Percentiles rank a stretch among this genome's conserved stretches.
Conservation (phyloP, 2,113 vertebrate genomes). For the Coreoperca whiteheadi region DNA sequence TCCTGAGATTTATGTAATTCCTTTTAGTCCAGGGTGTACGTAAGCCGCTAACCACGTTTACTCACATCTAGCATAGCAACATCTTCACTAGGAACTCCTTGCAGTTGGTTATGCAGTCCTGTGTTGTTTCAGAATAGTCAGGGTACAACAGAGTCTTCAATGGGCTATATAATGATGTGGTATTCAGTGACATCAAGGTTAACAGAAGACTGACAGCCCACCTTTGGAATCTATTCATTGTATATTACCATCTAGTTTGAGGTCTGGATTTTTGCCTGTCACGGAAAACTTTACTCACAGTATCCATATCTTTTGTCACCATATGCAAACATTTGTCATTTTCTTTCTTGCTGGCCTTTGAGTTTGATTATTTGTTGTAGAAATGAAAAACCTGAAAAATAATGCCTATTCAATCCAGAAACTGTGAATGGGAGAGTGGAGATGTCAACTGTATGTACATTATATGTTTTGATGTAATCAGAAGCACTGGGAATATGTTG, state of each 20-base stretch:
- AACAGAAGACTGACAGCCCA: slow-evolving; percentile 63
- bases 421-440: slow-evolving; percentile 84
- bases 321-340: slow-evolving; percentile 76
- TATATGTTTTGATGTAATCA: slow-evolving; percentile 85
- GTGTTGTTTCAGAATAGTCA: slow-evolving; percentile 64
- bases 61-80: slow-evolving; percentile 54
- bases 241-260: slow-evolving; percentile 77
- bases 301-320: slow-evolving; percentile 67
- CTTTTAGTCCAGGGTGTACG: slow-evolving; percentile 39
- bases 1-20: slow-evolving; percentile 45
- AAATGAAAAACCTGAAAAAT: slow-evolving; percentile 78
- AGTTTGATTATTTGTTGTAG: slow-evolving; percentile 81
- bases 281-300: slow-evolving; percentile 49
- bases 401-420: slow-evolving; percentile 84
- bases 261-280: slow-evolving; percentile 61
- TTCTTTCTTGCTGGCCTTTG: slow-evolving; percentile 76
- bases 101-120: slow-evolving; percentile 45
- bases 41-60: slow-evolving; percentile 29
- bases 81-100: slow-evolving; percentile 52
- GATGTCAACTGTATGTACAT: slow-evolving; percentile 82
- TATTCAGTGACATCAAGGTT: slow-evolving; percentile 61
- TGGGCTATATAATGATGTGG: slow-evolving; percentile 67
- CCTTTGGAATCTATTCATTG: slow-evolving; percentile 69
- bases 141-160: slow-evolving; percentile 69
- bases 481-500: slow-evolving; percentile 85